Evolutionary conservation across 37 sponge, comb jelly and placozoan species (phyloP).

Genomic region (Halisarca cf. caerulea): DNA sequence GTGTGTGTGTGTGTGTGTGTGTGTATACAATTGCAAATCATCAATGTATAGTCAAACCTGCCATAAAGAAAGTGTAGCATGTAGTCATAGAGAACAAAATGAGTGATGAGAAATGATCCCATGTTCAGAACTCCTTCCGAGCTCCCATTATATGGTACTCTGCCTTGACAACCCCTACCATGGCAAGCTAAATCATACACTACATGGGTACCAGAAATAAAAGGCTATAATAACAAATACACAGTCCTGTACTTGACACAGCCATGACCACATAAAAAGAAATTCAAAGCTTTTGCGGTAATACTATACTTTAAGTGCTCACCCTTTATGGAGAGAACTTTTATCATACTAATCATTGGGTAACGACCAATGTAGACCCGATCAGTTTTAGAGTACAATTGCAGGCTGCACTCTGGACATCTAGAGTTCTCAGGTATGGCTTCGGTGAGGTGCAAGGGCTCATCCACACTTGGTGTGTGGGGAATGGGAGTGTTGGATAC

Average conservation of each 20-base stretch:
- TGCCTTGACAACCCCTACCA: neutral
- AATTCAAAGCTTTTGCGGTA: neutral
- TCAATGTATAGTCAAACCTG: too few relatives aligned
- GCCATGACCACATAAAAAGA: neutral
- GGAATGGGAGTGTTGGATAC: neutral
- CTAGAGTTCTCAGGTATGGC: neutral
- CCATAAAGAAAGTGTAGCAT: conserved; percentile 16
- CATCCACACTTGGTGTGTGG: neutral
- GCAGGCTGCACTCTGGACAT: neutral
- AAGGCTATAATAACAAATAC: neutral
- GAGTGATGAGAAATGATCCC: conserved; percentile 1
- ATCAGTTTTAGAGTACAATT: neutral
- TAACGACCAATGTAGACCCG: neutral
- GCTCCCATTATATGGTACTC: neutral
- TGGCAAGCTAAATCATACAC: neutral
- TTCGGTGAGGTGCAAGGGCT: neutral
- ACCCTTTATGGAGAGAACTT: neutral
- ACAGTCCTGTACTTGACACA: neutral
- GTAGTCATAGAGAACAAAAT: conserved; percentile 6
- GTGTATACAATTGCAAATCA: too few relatives aligned
- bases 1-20: too few relatives aligned
- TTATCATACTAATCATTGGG: neutral
- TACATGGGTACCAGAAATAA: neutral
- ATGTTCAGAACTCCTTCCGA: conserved; percentile 1
- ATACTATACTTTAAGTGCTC: neutral